These are phyloP conservation scores for Numenius phaeopus DNA, from an alignment of 2,797 vertebrate species.

Conservation along the genomic window DNA sequence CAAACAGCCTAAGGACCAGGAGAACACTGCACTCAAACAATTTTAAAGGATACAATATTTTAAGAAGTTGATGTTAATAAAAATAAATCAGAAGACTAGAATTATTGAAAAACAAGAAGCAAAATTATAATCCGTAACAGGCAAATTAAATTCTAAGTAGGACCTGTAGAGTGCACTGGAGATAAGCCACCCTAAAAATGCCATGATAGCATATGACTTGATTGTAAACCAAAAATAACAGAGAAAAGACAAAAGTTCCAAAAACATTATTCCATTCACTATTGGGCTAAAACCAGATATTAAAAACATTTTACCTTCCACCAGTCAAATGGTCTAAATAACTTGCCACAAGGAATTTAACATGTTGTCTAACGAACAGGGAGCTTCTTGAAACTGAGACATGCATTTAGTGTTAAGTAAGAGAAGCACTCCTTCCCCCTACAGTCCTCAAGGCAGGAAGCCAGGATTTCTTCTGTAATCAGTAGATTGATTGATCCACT, in stretches of 20 bases:
- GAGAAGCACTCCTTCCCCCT: background rate
- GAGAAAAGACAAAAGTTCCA: background rate
- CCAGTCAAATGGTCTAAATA: background rate
- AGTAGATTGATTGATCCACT: background rate
- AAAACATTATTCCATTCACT: background rate
- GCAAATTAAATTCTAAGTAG: background rate
- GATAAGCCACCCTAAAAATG: background rate
- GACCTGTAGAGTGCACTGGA: background rate
- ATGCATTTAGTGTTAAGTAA: no score
- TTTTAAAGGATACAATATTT: background rate
- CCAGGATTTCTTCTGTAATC: background rate
- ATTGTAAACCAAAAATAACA: background rate
- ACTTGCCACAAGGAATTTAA: background rate
- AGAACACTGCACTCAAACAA: background rate
- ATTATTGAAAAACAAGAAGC: background rate
- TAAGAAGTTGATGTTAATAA: background rate
- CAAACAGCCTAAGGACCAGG: background rate
- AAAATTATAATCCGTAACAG: background rate
- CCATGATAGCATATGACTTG: background rate
- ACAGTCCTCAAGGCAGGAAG: background rate
- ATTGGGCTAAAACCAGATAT: background rate
- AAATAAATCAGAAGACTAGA: background rate
- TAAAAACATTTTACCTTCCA: background rate
- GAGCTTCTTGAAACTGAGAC: background rate
- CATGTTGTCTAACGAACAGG: background rate